Base-by-base conservation (phyloP, 2,797 vertebrate genomes). In the Selene dorsalis region DNA sequence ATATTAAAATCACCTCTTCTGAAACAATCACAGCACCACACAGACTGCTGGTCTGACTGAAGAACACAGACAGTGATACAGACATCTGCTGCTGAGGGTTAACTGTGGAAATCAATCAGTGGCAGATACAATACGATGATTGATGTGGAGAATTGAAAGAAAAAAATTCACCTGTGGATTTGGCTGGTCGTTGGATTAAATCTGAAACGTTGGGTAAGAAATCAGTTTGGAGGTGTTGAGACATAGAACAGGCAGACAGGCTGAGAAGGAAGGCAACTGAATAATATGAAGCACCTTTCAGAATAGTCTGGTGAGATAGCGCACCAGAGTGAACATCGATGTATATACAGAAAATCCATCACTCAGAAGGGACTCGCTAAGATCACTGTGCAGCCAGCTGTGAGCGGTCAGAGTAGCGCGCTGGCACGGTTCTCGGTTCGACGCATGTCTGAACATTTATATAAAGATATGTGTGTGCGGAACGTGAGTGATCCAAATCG, bases 281-380 rank as follows among this genome's bases (percentile, higher is more conserved):
- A 82, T 73, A 58, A 79, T 39, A 78, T 72, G 20, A 83, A 90
- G 87, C 88, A 91, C 85, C 90, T 84, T 77, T 84, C 76, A 82
- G n/a, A 69, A 69, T 28, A 74, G 39, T 50, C 47, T 28, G 56
- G 64, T 30, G 50, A 12, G 20, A 64, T 4, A 48, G 22, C 24
- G 52, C 1, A 67, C 59, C 83, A 77, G 22, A 48, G 12, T 18
- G 8, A 70, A 75, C 53, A 52, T 41, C 2, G 16, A 14, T 43
- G 14, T 35, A 38, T 17, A 7, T 10, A 50, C 64, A 48, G 55
- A 43, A 13, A 57, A 58, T 43, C 61, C 35, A 39, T 64, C 39
- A 9, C 24, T 55, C 11, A 5, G 14, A 56, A 59, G 45, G 28
- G 52, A 39, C 67, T 59, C 32, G 32, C 32, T 35, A 35, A 45